phyloP scores from a whole-genome alignment of 2,113 vertebrate species.

The Peromyscus maniculatus region DNA sequence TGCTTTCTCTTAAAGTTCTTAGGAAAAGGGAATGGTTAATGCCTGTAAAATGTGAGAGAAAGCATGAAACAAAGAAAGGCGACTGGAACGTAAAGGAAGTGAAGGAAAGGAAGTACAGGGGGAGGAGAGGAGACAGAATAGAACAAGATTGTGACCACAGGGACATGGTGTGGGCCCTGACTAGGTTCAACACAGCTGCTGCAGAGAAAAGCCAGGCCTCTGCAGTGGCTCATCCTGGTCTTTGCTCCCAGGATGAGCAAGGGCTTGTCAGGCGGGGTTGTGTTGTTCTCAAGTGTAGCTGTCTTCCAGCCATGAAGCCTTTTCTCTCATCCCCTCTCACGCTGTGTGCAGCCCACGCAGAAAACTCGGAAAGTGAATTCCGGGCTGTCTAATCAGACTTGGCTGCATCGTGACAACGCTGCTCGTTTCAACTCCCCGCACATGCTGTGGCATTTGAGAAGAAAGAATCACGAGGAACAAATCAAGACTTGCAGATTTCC shows the following conservation, averaged over 20 bases:
- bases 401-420: conserved; percentile 69
- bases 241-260: conserved; percentile 34
- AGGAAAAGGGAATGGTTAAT: not conserved
- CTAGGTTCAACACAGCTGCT: not conserved
- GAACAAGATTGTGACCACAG: not conserved
- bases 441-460: conserved; percentile 76
- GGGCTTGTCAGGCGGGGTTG: conserved; percentile 35
- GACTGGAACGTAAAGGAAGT: not conserved
- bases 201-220: not conserved
- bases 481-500: conserved; percentile 60
- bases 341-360: conserved; percentile 78
- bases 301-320: conserved; percentile 61
- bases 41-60: not conserved
- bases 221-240: not conserved
- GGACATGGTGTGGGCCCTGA: not conserved
- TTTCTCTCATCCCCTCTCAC: conserved; percentile 63
- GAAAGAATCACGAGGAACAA: conserved; percentile 64
- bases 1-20: conserved; percentile 10
- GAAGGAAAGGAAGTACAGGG: not conserved
- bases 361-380: conserved; percentile 74
- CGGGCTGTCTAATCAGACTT: conserved; percentile 74
- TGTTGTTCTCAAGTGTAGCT: conserved; percentile 60
- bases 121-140: not conserved
- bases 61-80: not conserved
- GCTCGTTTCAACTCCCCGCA: conserved; percentile 71